These are phyloP conservation scores for Hemichromis elongatus DNA, from an alignment of 2,113 vertebrate species.

Conservation along the genomic window DNA sequence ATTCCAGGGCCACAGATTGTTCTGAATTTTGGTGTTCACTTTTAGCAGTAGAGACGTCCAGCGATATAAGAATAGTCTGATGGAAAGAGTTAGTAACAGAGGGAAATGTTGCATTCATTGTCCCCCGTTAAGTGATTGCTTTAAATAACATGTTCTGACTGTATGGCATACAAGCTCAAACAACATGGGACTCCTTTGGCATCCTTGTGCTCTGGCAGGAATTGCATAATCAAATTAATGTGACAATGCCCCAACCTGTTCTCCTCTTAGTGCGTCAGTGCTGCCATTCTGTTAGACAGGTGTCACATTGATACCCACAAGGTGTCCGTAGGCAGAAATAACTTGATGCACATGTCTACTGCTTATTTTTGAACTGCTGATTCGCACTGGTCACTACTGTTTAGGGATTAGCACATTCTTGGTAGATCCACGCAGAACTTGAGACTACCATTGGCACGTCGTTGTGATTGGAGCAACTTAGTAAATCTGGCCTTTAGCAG, in stretches of 20 bases:
- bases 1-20: not conserved
- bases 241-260: not conserved
- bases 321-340: not conserved
- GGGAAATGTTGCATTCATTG: not conserved
- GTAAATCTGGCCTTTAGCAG: not conserved
- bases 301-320: not conserved
- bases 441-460: not conserved
- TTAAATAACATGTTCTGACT: not conserved
- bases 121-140: not conserved
- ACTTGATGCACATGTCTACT: not conserved
- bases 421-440: not conserved
- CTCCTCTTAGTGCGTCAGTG: not conserved
- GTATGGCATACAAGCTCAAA: not conserved
- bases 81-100: not conserved
- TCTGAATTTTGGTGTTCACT: not conserved
- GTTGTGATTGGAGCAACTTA: not conserved
- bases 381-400: not conserved
- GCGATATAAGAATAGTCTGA: not conserved
- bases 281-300: not conserved
- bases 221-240: not conserved
- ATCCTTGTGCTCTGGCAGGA: not conserved
- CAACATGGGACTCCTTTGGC: not conserved
- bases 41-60: not conserved
- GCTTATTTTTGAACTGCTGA: not conserved
- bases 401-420: not conserved